Percentiles rank a stretch among this genome's conserved stretches.
phyloP scores from a whole-genome alignment of 2,797 vertebrate species.

The Centroberyx gerrardi region DNA sequence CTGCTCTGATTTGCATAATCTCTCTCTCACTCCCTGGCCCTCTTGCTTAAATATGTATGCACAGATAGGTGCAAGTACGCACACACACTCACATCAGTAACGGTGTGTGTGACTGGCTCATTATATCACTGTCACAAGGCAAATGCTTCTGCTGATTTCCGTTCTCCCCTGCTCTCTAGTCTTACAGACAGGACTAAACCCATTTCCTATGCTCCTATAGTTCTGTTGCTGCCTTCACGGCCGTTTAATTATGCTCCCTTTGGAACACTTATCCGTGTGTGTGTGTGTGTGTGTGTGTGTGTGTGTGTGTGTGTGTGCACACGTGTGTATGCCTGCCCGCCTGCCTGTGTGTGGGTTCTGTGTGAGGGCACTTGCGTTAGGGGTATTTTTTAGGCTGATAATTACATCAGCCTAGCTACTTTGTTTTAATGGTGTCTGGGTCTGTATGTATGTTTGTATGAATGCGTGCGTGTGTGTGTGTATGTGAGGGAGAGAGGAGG shows the following conservation, averaged over 20 bases:
- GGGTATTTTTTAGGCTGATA: constrained; percentile 10
- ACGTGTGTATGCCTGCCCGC: background rate
- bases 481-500: too few species aligned
- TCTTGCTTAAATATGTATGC: constrained; percentile 32
- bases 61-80: constrained; percentile 6
- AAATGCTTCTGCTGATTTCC: constrained; percentile 43
- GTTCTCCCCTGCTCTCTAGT: constrained; percentile 20
- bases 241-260: constrained; percentile 29
- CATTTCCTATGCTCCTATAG: constrained; percentile 9
- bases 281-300: background rate
- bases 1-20: constrained; percentile 43
- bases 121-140: constrained; percentile 44
- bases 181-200: constrained; percentile 2
- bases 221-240: constrained; percentile 7
- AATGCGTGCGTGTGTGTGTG: background rate
- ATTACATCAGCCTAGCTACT: background rate
- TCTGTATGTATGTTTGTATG: too few species aligned
- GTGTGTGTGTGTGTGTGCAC: background rate
- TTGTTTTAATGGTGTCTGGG: background rate
- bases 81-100: constrained; percentile 18
- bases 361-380: background rate
- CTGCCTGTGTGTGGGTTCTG: background rate
- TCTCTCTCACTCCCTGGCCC: constrained; percentile 13
- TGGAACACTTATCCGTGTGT: constrained; percentile 2
- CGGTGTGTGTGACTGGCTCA: constrained; percentile 33